Percentiles rank a stretch among this genome's conserved stretches.
These are phyloP conservation scores for Netelia fuscicornis DNA, from an alignment of 2,888 invertebrate species.

Conservation along the genomic window DNA sequence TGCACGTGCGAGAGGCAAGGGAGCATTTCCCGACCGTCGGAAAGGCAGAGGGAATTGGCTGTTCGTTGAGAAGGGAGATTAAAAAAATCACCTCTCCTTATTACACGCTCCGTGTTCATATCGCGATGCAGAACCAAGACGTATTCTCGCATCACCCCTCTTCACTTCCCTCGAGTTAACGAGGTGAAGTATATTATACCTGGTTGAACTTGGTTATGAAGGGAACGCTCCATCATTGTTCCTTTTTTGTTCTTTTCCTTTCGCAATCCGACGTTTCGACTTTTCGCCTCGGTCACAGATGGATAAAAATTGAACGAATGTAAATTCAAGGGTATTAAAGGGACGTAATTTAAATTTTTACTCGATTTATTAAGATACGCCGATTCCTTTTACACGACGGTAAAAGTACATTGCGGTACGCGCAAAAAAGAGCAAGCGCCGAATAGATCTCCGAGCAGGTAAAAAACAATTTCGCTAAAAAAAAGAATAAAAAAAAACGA, in stretches of 20 bases:
- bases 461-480: not conserved
- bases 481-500: not conserved
- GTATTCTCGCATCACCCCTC: not conserved
- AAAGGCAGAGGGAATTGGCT: not conserved
- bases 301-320: too few relatives aligned
- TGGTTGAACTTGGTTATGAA: not conserved
- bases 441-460: not conserved
- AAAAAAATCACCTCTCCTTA: conserved; percentile 41
- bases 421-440: too few relatives aligned
- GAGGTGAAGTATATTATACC: not conserved
- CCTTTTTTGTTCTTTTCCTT: too few relatives aligned
- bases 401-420: too few relatives aligned
- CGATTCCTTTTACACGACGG: too few relatives aligned
- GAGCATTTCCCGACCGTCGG: not conserved
- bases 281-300: too few relatives aligned
- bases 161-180: not conserved
- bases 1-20: not conserved
- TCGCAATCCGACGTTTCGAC: too few relatives aligned
- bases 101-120: conserved; percentile 4
- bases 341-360: too few relatives aligned
- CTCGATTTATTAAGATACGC: too few relatives aligned
- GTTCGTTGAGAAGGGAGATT: conserved; percentile 24
- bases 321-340: too few relatives aligned
- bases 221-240: not conserved
- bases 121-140: not conserved